phyloP scores from a whole-genome alignment of 2,113 vertebrate species.

The Sapajus apella region DNA sequence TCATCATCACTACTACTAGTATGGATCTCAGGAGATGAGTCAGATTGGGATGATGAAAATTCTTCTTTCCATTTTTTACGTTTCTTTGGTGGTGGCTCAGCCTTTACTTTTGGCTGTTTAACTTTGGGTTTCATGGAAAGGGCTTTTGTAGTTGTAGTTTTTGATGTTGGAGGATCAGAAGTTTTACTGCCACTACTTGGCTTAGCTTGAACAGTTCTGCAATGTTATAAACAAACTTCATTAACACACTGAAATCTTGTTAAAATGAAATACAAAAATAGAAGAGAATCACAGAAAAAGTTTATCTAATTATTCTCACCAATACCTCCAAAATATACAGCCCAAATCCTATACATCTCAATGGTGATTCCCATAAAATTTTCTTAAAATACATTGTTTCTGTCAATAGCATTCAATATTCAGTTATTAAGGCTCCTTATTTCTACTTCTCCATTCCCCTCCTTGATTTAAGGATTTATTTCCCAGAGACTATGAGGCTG shows the following conservation, averaged over 20 bases:
- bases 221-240: conserved; percentile 66
- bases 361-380: not conserved
- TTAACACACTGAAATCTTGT: conserved; percentile 41
- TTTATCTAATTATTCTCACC: not conserved
- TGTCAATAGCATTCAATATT: conserved; percentile 1
- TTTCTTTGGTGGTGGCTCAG: conserved; percentile 98
- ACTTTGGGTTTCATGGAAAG: conserved; percentile 89
- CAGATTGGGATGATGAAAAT: conserved; percentile 90
- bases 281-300: not conserved
- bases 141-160: conserved; percentile 87
- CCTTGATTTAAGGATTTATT: not conserved
- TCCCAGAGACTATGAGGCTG: not conserved
- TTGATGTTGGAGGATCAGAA: conserved; percentile 84
- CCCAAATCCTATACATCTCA: not conserved
- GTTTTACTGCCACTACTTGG: conserved; percentile 82
- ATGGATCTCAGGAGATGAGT: conserved; percentile 91
- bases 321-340: conserved; percentile 27
- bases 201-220: conserved; percentile 84
- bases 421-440: not conserved
- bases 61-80: conserved; percentile 98
- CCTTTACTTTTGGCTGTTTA: conserved; percentile 93
- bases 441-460: not conserved
- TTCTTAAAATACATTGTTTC: not conserved
- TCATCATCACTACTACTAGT: conserved; percentile 87
- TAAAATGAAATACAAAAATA: conserved; percentile 36